Evolutionary conservation across 1,140 invertebrate species (phyloP).

Genomic region (Eriosoma lanigerum): DNA sequence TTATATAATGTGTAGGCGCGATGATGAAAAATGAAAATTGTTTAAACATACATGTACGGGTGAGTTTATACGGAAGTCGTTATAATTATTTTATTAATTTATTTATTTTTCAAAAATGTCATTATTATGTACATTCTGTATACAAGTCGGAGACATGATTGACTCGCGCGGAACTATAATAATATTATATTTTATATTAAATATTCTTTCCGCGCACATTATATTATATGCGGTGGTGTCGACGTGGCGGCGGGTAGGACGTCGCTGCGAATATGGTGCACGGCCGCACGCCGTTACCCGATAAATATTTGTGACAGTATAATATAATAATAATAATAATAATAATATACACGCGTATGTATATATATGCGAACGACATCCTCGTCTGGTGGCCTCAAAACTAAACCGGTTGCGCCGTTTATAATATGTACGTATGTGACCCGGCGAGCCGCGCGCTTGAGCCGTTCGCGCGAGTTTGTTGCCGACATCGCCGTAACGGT

Average conservation of each 20-base stretch:
- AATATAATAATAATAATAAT: no score
- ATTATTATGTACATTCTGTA: background rate
- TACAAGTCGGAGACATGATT: constrained; percentile 14
- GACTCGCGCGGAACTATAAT: background rate
- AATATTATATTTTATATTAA: background rate
- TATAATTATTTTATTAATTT: no score
- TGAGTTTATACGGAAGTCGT: no score
- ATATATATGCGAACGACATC: constrained; percentile 27
- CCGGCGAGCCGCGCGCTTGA: background rate
- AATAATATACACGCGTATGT: background rate
- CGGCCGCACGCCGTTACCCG: constrained; percentile 22
- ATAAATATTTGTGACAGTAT: constrained; percentile 33
- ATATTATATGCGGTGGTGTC: no score
- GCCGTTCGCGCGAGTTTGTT: background rate
- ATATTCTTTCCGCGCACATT: background rate
- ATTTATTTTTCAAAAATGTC: no score
- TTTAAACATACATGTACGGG: no score
- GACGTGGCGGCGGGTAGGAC: background rate
- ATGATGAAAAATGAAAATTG: constrained; percentile 2
- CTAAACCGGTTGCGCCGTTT: constrained; percentile 44
- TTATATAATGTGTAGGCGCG: no score
- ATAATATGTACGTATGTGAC: constrained; percentile 18
- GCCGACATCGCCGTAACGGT: constrained; percentile 29
- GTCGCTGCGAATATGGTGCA: constrained; percentile 32
- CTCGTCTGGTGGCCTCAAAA: constrained; percentile 51